These are phyloP conservation scores for Corythornis cristatus DNA, from an alignment of 2,113 vertebrate genomes.

Conservation along the genomic window DNA sequence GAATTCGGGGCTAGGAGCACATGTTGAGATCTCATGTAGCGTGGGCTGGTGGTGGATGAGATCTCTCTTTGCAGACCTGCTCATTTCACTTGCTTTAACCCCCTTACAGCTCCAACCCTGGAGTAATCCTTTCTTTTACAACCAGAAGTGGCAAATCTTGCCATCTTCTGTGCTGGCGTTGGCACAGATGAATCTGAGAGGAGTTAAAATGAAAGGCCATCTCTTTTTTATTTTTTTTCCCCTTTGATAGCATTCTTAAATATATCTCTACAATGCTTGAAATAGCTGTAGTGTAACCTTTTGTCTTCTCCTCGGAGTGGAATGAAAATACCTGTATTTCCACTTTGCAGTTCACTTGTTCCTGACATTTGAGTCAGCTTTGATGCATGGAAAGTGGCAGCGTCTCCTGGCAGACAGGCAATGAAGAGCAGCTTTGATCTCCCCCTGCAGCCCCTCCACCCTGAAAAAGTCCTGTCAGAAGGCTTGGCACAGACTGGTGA, in stretches of 20 bases:
- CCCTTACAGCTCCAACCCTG: background rate
- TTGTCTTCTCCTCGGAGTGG: constrained; percentile 2
- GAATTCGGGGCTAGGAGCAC: constrained; percentile 3
- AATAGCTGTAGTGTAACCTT: constrained; percentile 1
- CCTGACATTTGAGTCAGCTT: constrained; percentile 1
- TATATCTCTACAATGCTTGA: background rate
- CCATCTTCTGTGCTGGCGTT: background rate
- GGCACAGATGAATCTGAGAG: background rate
- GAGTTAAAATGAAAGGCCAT: background rate
- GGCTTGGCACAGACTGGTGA: background rate
- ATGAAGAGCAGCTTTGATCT: background rate
- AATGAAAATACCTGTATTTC: constrained; percentile 9
- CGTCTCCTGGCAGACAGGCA: background rate
- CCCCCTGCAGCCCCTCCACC: no score
- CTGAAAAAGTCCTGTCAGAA: background rate
- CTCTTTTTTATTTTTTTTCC: background rate
- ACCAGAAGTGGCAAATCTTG: background rate
- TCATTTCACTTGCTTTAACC: constrained; percentile 12
- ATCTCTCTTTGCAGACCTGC: background rate
- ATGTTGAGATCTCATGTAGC: background rate
- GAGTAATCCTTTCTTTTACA: constrained; percentile 10
- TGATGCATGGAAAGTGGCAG: constrained; percentile 5
- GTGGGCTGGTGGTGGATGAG: constrained; percentile 3
- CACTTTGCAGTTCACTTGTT: background rate
- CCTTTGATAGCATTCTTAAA: background rate